phyloP scores from a whole-genome alignment of 1,140 invertebrate genomes.

The Drosophila tristis region DNA sequence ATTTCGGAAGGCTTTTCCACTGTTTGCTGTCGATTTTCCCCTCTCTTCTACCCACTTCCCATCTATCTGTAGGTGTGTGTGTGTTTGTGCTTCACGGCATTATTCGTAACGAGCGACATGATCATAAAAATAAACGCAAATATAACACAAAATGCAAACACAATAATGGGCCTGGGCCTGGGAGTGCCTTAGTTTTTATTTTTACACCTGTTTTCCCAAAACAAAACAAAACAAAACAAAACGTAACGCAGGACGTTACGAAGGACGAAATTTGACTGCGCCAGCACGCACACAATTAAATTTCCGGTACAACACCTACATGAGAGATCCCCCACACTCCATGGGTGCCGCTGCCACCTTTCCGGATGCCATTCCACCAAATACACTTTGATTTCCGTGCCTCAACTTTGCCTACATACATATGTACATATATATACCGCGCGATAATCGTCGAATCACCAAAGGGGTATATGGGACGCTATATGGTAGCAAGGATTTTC shows the following conservation, averaged over 20 bases:
- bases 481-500: too few relatives aligned
- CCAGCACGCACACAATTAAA: constrained; percentile 81
- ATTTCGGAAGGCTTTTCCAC: constrained; percentile 39
- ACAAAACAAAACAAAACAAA: constrained; percentile 52
- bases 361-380: constrained; percentile 13
- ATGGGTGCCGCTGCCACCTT: not conserved
- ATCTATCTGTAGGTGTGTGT: constrained; percentile 23
- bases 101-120: constrained; percentile 80
- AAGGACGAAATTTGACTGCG: constrained; percentile 63
- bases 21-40: constrained; percentile 23
- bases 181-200: constrained; percentile 81
- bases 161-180: constrained; percentile 40
- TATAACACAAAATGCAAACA: constrained; percentile 73
- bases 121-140: constrained; percentile 83
- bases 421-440: too few relatives aligned
- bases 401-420: not conserved
- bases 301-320: constrained; percentile 74
- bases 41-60: constrained; percentile 12
- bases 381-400: constrained; percentile 74
- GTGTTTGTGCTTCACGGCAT: constrained; percentile 62
- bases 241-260: constrained; percentile 16
- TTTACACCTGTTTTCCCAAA: constrained; percentile 71
- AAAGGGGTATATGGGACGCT: too few relatives aligned
- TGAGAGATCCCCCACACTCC: constrained; percentile 17
- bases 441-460: too few relatives aligned